Evolutionary conservation across 2,888 invertebrate genomes (phyloP), one percentile per base, ranked within the genome.

Genomic region (Elmis aenea): DNA sequence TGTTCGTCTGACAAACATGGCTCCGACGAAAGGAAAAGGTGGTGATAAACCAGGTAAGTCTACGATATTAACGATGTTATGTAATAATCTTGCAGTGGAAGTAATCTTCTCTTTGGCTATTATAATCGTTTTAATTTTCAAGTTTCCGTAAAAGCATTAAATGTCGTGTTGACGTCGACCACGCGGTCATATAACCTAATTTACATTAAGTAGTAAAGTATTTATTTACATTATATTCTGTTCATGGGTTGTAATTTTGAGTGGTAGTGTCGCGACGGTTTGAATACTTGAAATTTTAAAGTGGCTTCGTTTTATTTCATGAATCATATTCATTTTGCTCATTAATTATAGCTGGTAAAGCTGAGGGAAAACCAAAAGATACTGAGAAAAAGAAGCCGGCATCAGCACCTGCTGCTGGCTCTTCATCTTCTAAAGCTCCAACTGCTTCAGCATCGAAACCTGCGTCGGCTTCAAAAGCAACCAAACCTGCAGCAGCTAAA

Each of bases 1-100:
- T 6, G 18, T 61, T 55, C 52, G 55, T 51, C 58, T 43, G 42
- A 45, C 37, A 49, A 80, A 79, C 72, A 90, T 90, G 90, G 85
- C 87, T 77, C 88, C 89, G 59, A 79, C 82, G 70, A 90, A 90
- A 77, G 83, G 75, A 50, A 77, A 76, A 63, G 67, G 86, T 67
- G 78, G 85, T 61, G 87, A 88, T 66, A 87, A 88, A 75, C 75
- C 87, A 73, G 85, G 86, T 86, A 79, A 72, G 75, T 70, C 65
- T 66, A 8, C 8, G 18, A 6, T 18, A 6, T 18, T n/a, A n/a
- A n/a, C n/a, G 9, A 11, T 11, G 9, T 23, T 23, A 11, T 23
- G 10, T 2, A 11, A 5, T 1, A 23, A n/a, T 4, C 2, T 34
- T 25, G 68, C 45, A 37, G 45, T 32, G 21, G 8, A 13, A 44